phyloP scores from a whole-genome alignment of 2,797 vertebrate genomes.

The Valencia hispanica region DNA sequence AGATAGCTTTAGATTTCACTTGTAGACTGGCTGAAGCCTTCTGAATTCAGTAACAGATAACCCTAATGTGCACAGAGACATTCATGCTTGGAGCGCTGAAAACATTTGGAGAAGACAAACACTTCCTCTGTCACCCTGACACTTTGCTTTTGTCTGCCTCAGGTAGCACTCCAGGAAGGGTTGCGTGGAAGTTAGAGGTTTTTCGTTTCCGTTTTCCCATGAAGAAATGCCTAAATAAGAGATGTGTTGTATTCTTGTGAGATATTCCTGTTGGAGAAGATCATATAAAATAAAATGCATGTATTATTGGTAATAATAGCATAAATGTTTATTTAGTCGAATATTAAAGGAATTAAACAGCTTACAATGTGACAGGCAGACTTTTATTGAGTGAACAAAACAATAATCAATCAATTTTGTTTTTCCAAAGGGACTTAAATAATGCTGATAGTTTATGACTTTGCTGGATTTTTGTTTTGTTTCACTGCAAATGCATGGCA shows the following conservation, averaged over 20 bases:
- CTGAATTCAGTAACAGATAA: constrained; percentile 84
- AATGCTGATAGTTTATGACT: background rate
- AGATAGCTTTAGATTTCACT: constrained; percentile 69
- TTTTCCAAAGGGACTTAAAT: background rate
- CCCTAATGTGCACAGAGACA: constrained; percentile 58
- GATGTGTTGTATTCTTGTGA: constrained; percentile 51
- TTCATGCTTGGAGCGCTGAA: constrained; percentile 75
- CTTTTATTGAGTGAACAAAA: background rate
- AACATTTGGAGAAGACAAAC: constrained; percentile 80
- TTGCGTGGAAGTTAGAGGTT: constrained; percentile 50
- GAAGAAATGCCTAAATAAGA: constrained; percentile 68
- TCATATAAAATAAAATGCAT: background rate
- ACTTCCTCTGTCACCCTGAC: constrained; percentile 81
- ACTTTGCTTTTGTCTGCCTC: constrained; percentile 71
- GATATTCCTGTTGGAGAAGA: constrained; percentile 21
- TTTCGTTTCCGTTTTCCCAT: constrained; percentile 83
- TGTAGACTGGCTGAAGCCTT: constrained; percentile 56
- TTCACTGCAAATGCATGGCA: constrained; percentile 2
- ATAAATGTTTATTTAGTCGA: background rate
- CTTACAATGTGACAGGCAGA: background rate
- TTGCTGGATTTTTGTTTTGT: background rate
- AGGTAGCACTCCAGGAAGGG: constrained; percentile 67
- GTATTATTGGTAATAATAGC: background rate
- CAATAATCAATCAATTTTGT: background rate
- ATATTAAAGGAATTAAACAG: background rate